Evolutionary conservation across 1,140 invertebrate species (phyloP).

Genomic region (Sycophaga agraensis): DNA sequence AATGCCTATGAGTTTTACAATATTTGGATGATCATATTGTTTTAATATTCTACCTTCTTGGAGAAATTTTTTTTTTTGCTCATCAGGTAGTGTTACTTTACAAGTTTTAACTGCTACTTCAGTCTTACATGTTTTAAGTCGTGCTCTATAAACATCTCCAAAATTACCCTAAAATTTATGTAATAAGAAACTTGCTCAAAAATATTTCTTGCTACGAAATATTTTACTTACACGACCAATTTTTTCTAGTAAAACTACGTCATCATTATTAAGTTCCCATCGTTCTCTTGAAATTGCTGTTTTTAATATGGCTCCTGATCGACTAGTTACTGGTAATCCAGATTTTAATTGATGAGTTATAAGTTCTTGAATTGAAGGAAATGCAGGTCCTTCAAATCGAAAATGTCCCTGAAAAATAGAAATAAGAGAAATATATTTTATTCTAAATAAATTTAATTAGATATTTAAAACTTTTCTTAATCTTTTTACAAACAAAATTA

Average conservation of each 20-base stretch:
- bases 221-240: constrained; percentile 80
- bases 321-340: constrained; percentile 83
- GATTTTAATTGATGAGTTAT: constrained; percentile 85
- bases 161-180: constrained; percentile 81
- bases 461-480: constrained; percentile 1
- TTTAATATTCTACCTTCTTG: constrained; percentile 94
- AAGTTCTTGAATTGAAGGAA: constrained; percentile 88
- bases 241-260: constrained; percentile 89
- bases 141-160: constrained; percentile 93
- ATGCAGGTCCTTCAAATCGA: constrained; percentile 91
- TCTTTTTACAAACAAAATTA: no score
- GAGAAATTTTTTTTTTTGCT: constrained; percentile 94
- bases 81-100: constrained; percentile 87
- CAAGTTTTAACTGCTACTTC: constrained; percentile 97
- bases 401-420: constrained; percentile 73
- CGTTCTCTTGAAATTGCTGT: constrained; percentile 86
- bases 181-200: neutral
- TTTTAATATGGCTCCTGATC: constrained; percentile 86
- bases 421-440: neutral
- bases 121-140: constrained; percentile 72
- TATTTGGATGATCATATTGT: constrained; percentile 96
- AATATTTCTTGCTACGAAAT: neutral
- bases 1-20: constrained; percentile 95
- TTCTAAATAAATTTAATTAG: neutral
- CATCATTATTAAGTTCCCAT: constrained; percentile 96